Evolutionary conservation across 2,797 vertebrate species (phyloP), one percentile per base, ranked within the genome.

Genomic region (Peromyscus nudipes): DNA sequence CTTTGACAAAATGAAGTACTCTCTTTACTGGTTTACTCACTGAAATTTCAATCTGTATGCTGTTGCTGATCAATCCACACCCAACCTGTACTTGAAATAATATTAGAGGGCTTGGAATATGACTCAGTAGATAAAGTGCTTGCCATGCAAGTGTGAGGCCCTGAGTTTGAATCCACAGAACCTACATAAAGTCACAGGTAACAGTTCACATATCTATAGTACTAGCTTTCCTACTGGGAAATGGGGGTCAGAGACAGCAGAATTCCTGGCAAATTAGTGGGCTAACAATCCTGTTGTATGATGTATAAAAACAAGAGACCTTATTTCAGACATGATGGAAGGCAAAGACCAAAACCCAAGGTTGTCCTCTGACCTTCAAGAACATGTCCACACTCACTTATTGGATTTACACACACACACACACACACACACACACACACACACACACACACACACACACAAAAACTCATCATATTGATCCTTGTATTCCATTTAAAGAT

Each of bases 1-100:
- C 60, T 83, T 79, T 69, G 75, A 94, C 87, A 80, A 29, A 46
- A 1, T 23, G 1, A 62, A 83, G 81, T n/a, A 93, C n/a, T 95
- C 34, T 40, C 37, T 62, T 17, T 0, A 23, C 29, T 9, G 43
- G 55, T 91, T 96, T 79, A 67, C 46, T 90, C 8, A n/a, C 8
- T 1, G 2, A 0, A 27, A 80, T 89, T 92, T 49, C 34, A 62
- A 14, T 91, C 31, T 62, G 67, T 57, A 8, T 12, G 23, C 13
- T 92, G 23, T 6, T 92, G n/a, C 34, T 62, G 4, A 25, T 31
- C 83, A 76, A 31, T 40, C 19, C 14, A 21, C 7, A 71, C 6
- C 65, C 29, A 92, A 34, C 31, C 16, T 82, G 25, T 62, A 37
- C 67, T 95, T 94, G 73, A 67, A 93, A 86, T 93, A 85, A n/a